These are phyloP conservation scores for Corythaeola cristata DNA, from an alignment of 2,113 vertebrate genomes.

Conservation along the genomic window DNA sequence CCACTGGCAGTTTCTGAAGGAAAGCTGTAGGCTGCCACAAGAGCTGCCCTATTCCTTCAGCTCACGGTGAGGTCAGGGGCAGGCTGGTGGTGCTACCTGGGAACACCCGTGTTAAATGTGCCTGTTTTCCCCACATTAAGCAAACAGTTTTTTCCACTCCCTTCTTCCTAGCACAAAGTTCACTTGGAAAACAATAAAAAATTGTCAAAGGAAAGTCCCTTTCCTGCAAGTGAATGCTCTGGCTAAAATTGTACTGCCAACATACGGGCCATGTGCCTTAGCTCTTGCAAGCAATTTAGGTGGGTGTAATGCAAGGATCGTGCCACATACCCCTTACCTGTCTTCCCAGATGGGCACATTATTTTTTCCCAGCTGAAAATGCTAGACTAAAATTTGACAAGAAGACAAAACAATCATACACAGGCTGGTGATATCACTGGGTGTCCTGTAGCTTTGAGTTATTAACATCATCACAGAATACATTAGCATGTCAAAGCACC, in stretches of 20 bases:
- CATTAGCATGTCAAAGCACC: conserved; percentile 42
- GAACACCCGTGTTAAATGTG: background rate
- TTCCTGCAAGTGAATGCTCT: background rate
- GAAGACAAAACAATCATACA: background rate
- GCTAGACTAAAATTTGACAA: background rate
- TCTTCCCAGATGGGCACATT: background rate
- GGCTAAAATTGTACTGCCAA: background rate
- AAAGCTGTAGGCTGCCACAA: background rate
- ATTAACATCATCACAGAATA: background rate
- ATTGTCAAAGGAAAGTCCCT: background rate
- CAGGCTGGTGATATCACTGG: background rate
- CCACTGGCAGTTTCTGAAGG: background rate
- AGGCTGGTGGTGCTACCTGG: background rate
- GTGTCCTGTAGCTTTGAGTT: conserved; percentile 1
- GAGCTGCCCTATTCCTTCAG: background rate
- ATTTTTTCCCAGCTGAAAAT: conserved; percentile 5
- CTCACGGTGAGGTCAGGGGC: background rate
- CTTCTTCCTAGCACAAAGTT: background rate
- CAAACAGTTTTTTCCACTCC: background rate
- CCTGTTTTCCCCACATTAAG: background rate
- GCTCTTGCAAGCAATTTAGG: background rate
- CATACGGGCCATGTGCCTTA: background rate
- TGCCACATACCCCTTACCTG: background rate
- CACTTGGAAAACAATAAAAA: background rate
- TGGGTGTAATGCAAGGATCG: background rate